Base-by-base conservation (phyloP, 2,113 vertebrate species). In the Ailurus styani region DNA sequence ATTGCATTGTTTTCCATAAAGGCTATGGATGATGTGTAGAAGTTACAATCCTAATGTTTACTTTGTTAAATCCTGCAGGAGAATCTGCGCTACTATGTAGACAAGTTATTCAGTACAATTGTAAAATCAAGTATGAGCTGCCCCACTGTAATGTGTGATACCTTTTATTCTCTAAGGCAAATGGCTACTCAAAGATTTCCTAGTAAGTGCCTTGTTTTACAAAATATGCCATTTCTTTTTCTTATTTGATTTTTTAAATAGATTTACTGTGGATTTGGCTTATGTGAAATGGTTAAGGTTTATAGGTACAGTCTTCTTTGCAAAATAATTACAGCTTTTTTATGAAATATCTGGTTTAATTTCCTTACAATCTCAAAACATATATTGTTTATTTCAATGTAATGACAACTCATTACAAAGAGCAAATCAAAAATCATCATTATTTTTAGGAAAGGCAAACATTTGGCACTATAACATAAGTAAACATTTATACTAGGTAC, bases 91-190 rank as follows among this genome's bases (percentile, higher is more conserved):
- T 99, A 99, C 94, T 99, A 99, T 21, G 99, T 99, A 86, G 99
- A 99, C 98, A 99, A 99, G 97, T 99, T 99, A n/a, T 99, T 99
- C 98, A 99, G 98, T 93, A 99, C 99, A 95, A 99, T 99, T 98
- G 99, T 99, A 31, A 98, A 99, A 94, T 99, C 99, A n/a, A 99
- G 99, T 97, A 99, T 99, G 97, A 99, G 99, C 98, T 99, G 99
- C 97, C 99, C 99, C 77, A 99, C 99, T n/a, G 98, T 99, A 27
- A 99, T 99, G 99, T 99, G 99, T 98, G 99, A 99, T 57, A 98
- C 99, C 94, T 99, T 99, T 98, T 99, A 99, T 97, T 99, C 99
- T 77, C 98, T 99, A 94, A 99, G 99, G 95, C 99, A 99, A 87
- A 98, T 99, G 98, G 99, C 99, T 97, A 99, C 99, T 88, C 99